These are phyloP conservation scores for Pogonognathellus flavescens DNA, from an alignment of 1,140 invertebrate species.

Conservation along the genomic window DNA sequence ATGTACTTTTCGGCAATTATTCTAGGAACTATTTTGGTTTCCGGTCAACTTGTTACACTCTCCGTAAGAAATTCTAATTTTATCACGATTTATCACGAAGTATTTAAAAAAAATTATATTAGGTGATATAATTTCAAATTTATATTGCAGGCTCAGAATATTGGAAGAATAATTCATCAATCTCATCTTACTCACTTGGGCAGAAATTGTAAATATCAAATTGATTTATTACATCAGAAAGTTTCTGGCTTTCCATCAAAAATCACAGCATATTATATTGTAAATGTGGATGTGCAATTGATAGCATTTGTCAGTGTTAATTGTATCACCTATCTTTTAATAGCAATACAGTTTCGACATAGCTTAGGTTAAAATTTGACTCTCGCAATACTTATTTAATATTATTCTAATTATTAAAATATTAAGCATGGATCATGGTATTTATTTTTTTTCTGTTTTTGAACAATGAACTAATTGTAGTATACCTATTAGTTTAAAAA, in stretches of 20 bases:
- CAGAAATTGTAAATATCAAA: constrained; percentile 2
- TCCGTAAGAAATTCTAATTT: not conserved
- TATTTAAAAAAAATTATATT: no score
- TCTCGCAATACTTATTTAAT: no score
- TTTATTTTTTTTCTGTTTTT: no score
- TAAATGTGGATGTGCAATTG: not conserved
- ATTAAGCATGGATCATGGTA: no score
- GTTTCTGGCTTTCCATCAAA: not conserved
- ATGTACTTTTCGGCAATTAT: constrained; percentile 10
- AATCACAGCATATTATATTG: not conserved
- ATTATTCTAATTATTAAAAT: no score
- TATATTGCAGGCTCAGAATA: not conserved
- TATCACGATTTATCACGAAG: not conserved
- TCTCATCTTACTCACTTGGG: not conserved
- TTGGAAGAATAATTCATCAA: not conserved
- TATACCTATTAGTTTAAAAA: no score
- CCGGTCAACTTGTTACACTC: not conserved
- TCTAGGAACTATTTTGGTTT: not conserved
- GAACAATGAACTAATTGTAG: no score
- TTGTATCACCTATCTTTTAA: not conserved
- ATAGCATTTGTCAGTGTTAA: not conserved
- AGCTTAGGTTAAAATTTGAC: no score
- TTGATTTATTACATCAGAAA: not conserved
- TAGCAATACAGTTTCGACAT: constrained; percentile 10
- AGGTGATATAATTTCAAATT: no score